A percentile compares a stretch with the other conserved stretches of the same genome.
phyloP scores from a whole-genome alignment of 2,797 vertebrate genomes.

The Poeciliopsis paucimaculata region DNA sequence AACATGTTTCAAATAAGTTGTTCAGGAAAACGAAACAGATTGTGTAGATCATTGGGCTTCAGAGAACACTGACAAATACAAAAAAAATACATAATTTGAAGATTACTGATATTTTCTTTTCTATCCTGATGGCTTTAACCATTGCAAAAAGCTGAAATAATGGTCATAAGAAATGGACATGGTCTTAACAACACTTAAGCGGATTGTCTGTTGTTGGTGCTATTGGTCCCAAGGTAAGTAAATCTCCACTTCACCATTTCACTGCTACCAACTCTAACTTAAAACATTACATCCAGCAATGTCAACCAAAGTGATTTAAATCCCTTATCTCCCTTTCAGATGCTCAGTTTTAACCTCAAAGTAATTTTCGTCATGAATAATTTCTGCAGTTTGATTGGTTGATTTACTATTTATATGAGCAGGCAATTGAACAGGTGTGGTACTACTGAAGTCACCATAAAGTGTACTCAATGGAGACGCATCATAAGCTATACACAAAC shows the following conservation, averaged over 20 bases:
- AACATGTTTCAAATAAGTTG: background rate
- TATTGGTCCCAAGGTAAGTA: background rate
- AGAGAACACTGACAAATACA: background rate
- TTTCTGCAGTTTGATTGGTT: background rate
- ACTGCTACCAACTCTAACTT: background rate
- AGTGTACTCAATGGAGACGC: too few relatives aligned
- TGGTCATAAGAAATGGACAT: background rate
- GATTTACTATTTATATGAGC: background rate
- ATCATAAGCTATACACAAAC: background rate
- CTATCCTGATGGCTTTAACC: background rate
- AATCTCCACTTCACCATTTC: background rate
- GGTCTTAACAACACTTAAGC: too few relatives aligned
- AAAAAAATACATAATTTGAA: background rate
- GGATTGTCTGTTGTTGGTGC: background rate
- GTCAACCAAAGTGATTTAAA: background rate
- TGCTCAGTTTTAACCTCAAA: background rate
- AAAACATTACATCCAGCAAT: background rate
- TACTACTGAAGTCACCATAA: background rate
- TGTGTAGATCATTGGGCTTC: background rate
- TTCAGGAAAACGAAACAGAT: background rate
- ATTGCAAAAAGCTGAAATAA: background rate
- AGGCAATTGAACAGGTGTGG: background rate
- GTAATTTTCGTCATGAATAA: background rate
- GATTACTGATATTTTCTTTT: background rate
- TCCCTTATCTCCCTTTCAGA: background rate